Evolutionary conservation across 1,140 invertebrate species (phyloP).

Genomic region (Oncopodura yosiiana): DNA sequence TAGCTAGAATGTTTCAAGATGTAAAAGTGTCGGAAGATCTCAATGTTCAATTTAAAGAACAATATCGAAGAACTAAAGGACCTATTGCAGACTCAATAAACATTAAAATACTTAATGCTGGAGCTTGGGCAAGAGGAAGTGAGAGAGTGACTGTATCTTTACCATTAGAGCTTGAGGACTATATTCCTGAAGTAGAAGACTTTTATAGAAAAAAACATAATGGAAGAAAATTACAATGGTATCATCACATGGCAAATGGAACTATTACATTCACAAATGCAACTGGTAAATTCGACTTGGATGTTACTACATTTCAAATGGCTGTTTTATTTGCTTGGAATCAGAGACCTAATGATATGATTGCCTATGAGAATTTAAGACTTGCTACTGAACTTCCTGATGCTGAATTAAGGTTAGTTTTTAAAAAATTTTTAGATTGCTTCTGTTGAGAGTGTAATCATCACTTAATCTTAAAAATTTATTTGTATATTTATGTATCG

Average conservation of each 20-base stretch:
- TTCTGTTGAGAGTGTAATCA: not conserved
- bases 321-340: constrained; percentile 99
- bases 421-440: not conserved
- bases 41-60: constrained; percentile 83
- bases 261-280: constrained; percentile 91
- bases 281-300: constrained; percentile 90
- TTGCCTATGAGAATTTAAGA: constrained; percentile 88
- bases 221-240: constrained; percentile 97
- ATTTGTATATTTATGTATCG: too few species aligned
- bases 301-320: constrained; percentile 99
- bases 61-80: constrained; percentile 49
- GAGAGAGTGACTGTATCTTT: constrained; percentile 90
- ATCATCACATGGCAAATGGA: constrained; percentile 99
- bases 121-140: constrained; percentile 90
- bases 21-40: constrained; percentile 97
- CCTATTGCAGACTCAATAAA: constrained; percentile 44
- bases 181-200: constrained; percentile 93
- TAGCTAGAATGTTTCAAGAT: constrained; percentile 93
- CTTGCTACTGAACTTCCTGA: constrained; percentile 95
- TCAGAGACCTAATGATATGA: constrained; percentile 79
- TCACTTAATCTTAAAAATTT: constrained; percentile 1
- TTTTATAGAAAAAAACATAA: constrained; percentile 94
- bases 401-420: constrained; percentile 63
- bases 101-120: constrained; percentile 90
- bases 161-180: constrained; percentile 93